phyloP scores from a whole-genome alignment of 2,797 vertebrate genomes.

The Scolopax rusticola region DNA sequence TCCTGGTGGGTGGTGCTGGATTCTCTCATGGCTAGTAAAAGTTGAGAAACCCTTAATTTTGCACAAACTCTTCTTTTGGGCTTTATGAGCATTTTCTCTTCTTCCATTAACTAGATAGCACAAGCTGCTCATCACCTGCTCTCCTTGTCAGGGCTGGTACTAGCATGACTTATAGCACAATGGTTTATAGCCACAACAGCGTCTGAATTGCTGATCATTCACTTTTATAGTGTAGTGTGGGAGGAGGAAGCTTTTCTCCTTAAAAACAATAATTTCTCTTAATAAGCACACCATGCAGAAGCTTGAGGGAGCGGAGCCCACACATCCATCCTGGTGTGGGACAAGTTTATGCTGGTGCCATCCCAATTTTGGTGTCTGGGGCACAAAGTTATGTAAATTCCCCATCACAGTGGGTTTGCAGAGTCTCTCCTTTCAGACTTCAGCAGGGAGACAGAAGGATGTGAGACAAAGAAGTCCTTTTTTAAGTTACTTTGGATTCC shows the following conservation, averaged over 20 bases:
- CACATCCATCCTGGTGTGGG: neutral
- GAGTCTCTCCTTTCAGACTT: neutral
- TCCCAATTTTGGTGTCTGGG: neutral
- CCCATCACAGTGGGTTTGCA: neutral
- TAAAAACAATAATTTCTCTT: neutral
- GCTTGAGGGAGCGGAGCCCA: neutral
- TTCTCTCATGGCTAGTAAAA: neutral
- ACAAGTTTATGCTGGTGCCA: neutral
- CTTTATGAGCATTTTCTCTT: neutral
- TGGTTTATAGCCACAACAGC: neutral
- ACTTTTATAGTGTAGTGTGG: neutral
- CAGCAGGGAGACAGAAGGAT: neutral
- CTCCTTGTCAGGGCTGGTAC: neutral
- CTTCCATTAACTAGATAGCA: neutral
- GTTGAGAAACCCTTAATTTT: neutral
- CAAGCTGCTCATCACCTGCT: constrained; percentile 13
- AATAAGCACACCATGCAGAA: fast-evolving
- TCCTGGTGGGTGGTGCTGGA: neutral
- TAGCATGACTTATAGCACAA: neutral
- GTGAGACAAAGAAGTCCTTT: neutral
- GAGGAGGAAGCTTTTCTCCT: neutral
- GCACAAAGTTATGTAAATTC: neutral
- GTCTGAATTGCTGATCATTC: neutral
- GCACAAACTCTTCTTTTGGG: neutral
- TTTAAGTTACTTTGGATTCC: neutral